Conservation (phyloP, 1,140 invertebrate species). For the Zaprionus camerounensis region DNA sequence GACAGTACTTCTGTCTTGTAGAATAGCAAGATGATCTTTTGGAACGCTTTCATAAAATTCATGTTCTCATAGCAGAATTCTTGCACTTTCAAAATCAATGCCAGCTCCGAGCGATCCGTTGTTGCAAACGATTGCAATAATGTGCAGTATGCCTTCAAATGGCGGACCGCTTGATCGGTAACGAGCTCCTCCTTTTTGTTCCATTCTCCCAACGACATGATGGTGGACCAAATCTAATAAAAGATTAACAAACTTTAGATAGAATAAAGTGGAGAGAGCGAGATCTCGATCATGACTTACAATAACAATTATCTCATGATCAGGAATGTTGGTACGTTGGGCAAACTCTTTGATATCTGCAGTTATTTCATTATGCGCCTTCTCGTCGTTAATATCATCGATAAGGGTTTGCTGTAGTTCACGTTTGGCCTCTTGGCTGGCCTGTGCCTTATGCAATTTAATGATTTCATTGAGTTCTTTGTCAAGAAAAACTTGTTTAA, state of each 20-base stretch:
- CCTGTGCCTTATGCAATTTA: conserved; percentile 95
- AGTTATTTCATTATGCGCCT: conserved; percentile 92
- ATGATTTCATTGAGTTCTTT: conserved; percentile 94
- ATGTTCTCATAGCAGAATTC: conserved; percentile 99
- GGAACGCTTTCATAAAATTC: conserved; percentile 99
- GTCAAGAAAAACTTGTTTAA: conserved; percentile 93
- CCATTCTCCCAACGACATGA: conserved; percentile 98
- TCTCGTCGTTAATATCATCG: conserved; percentile 93
- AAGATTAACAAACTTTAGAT: neutral
- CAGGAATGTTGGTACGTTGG: conserved; percentile 91
- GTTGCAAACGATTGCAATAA: conserved; percentile 94
- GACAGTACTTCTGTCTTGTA: conserved; percentile 97
- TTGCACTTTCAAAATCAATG: conserved; percentile 95
- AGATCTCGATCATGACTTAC: conserved; percentile 84
- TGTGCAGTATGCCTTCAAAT: conserved; percentile 93
- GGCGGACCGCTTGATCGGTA: conserved; percentile 96
- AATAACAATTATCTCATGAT: conserved; percentile 94
- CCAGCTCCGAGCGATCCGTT: conserved; percentile 93
- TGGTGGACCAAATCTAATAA: conserved; percentile 93
- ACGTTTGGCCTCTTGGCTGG: conserved; percentile 93
- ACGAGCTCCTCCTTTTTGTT: conserved; percentile 99
- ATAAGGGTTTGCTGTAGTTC: conserved; percentile 90
- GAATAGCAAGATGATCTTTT: conserved; percentile 97
- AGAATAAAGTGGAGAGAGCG: neutral
- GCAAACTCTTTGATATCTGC: conserved; percentile 94